These are phyloP conservation scores for Tragelaphus oryx DNA, from an alignment of 2,797 vertebrate genomes.

Conservation along the genomic window DNA sequence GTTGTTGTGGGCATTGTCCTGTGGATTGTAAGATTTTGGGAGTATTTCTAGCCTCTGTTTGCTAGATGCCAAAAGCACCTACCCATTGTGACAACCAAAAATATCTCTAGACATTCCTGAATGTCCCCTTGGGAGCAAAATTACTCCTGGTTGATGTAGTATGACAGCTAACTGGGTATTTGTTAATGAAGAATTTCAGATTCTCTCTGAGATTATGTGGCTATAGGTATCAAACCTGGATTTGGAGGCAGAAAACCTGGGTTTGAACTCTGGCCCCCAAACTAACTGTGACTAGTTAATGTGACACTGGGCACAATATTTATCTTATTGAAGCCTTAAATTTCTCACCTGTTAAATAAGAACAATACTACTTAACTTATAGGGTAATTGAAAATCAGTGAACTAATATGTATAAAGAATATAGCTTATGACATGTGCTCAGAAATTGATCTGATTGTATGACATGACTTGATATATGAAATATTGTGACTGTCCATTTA, in stretches of 20 bases:
- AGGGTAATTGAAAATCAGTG: background rate
- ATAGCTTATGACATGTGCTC: background rate
- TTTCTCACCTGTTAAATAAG: background rate
- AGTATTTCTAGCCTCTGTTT: background rate
- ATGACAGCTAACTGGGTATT: background rate
- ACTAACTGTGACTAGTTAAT: background rate
- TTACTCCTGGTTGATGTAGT: background rate
- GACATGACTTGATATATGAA: background rate
- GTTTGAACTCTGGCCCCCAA: background rate
- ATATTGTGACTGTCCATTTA: background rate
- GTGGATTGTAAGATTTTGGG: background rate
- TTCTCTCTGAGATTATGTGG: background rate
- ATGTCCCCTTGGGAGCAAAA: background rate
- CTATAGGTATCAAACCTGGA: background rate
- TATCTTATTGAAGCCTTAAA: background rate
- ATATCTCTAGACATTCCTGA: background rate
- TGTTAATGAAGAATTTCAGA: background rate
- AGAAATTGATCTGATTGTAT: background rate
- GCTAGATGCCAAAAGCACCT: background rate
- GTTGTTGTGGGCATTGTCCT: background rate
- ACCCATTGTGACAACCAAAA: background rate
- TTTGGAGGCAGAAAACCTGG: background rate
- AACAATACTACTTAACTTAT: background rate
- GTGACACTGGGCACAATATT: background rate
- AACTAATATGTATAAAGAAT: background rate